Evolutionary conservation across 1,140 invertebrate genomes (phyloP).

Genomic region (Pseudomyrmex flavicornis): DNA sequence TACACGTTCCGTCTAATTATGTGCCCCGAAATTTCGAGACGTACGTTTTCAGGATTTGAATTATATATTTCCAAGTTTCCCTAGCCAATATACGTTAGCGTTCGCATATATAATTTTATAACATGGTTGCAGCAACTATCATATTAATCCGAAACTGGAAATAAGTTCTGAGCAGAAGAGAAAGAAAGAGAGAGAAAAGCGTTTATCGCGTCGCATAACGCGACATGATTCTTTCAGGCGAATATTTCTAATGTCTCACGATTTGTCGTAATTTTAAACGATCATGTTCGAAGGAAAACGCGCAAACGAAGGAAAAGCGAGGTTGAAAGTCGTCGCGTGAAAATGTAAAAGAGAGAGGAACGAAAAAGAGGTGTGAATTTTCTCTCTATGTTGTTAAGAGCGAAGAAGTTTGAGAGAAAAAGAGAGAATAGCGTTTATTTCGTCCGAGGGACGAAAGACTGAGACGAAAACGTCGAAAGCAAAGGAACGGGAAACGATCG

Average conservation of each 20-base stretch:
- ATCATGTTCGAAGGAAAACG: neutral
- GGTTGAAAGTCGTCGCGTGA: constrained; percentile 23
- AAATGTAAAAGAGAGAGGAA: constrained; percentile 7
- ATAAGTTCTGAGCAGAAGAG: neutral
- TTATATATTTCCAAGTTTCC: too few species aligned
- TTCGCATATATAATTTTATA: neutral
- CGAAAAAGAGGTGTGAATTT: constrained; percentile 1
- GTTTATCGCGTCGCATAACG: neutral
- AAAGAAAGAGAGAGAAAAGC: neutral
- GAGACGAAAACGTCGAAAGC: constrained; percentile 23
- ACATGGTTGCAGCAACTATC: neutral
- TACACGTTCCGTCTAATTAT: constrained; percentile 6
- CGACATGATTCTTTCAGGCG: neutral
- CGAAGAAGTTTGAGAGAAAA: constrained; percentile 13
- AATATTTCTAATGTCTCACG: neutral
- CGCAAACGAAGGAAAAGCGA: neutral
- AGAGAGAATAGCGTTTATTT: constrained; percentile 30
- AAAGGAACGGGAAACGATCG: constrained; percentile 21
- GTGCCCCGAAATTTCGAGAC: neutral
- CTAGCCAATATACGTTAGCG: neutral
- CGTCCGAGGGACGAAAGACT: neutral
- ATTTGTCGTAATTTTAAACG: constrained; percentile 20
- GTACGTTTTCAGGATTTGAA: neutral
- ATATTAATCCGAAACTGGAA: neutral
- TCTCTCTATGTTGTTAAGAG: constrained; percentile 29